Conservation (phyloP, 2,113 vertebrate species). For the Apodemus speciosus region DNA sequence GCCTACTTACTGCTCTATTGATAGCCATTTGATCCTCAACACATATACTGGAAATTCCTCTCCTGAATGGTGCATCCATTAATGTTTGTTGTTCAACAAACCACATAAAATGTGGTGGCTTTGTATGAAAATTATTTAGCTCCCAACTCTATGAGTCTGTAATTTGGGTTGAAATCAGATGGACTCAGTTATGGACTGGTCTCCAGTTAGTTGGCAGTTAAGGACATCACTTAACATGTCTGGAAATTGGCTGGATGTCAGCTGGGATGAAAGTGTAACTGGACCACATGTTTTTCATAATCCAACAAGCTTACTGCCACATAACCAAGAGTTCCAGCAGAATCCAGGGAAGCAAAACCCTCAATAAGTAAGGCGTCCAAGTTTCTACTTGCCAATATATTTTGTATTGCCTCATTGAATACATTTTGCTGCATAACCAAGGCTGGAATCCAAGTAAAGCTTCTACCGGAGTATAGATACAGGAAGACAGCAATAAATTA, state of each 20-base stretch:
- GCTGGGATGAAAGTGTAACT: conserved; percentile 5
- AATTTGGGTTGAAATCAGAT: conserved; percentile 56
- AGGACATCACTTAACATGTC: conserved; percentile 41
- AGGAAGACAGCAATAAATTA: conserved; percentile 39
- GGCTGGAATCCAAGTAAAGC: neutral
- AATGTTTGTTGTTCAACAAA: conserved; percentile 37
- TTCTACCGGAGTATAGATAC: conserved; percentile 34
- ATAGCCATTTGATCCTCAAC: conserved; percentile 23
- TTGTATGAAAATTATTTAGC: conserved; percentile 48
- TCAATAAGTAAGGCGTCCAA: conserved; percentile 8
- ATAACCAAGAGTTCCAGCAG: conserved; percentile 23
- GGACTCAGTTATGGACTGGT: conserved; percentile 43
- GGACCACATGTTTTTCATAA: conserved; percentile 42
- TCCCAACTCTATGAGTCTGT: conserved; percentile 39
- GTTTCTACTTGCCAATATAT: conserved; percentile 6
- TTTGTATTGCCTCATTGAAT: conserved; percentile 25
- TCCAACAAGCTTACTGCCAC: conserved; percentile 17
- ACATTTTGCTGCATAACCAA: conserved; percentile 16
- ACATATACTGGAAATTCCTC: neutral
- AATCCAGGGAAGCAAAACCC: conserved; percentile 15
- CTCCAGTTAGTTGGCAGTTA: conserved; percentile 48
- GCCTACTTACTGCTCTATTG: neutral
- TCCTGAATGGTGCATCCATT: conserved; percentile 34
- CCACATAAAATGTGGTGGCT: conserved; percentile 44
- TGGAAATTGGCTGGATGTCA: conserved; percentile 50